Conservation (phyloP, 1,140 invertebrate species). For the Batillaria attramentaria region DNA sequence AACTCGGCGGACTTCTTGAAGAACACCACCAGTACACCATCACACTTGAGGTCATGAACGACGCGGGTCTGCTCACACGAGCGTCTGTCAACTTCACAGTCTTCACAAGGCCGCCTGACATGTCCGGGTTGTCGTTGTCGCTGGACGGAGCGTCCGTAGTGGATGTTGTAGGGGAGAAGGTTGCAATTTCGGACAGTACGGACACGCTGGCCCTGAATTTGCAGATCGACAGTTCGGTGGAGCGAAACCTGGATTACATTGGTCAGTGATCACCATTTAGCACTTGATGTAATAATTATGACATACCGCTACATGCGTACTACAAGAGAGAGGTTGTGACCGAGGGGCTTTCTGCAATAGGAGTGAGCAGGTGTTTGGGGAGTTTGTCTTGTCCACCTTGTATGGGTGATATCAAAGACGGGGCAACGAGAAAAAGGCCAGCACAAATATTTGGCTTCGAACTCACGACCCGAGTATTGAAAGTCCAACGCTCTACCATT, state of each 20-base stretch:
- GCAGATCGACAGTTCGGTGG: conserved; percentile 4
- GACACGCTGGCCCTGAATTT: conserved; percentile 32
- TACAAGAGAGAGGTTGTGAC: too few relatives aligned
- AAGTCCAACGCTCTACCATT: too few relatives aligned
- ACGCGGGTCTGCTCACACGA: conserved; percentile 27
- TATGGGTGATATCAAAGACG: too few relatives aligned
- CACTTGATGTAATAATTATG: too few relatives aligned
- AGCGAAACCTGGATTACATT: conserved; percentile 11
- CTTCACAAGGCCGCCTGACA: conserved; percentile 35
- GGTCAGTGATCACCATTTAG: too few relatives aligned
- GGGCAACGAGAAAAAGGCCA: too few relatives aligned
- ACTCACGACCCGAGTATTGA: too few relatives aligned
- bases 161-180: neutral
- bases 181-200: conserved; percentile 8
- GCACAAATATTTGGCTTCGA: too few relatives aligned
- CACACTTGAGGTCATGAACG: conserved; percentile 35
- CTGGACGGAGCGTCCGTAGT: neutral
- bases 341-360: too few relatives aligned
- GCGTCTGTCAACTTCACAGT: conserved; percentile 44
- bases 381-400: too few relatives aligned
- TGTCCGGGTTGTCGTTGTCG: conserved; percentile 10
- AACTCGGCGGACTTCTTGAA: neutral
- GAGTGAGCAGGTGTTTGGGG: too few relatives aligned
- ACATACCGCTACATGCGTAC: too few relatives aligned
- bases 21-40: conserved; percentile 32